Conservation (phyloP, 2,888 invertebrate species). For the Theretra japonica region DNA sequence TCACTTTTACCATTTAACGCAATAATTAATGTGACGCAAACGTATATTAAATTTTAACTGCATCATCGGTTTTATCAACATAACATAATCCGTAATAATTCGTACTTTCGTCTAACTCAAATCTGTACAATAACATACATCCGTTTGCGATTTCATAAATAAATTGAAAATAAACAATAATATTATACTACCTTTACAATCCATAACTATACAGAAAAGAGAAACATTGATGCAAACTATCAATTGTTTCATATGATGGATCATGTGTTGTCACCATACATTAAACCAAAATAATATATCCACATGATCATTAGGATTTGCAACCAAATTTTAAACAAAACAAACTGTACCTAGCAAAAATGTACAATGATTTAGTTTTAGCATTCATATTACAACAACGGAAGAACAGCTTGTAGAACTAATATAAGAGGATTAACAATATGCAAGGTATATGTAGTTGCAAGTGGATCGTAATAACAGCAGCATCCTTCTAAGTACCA, state of each 20-base stretch:
- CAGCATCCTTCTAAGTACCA: constrained; percentile 1
- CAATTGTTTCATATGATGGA: neutral
- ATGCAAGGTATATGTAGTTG: neutral
- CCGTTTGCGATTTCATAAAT: neutral
- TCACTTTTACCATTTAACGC: neutral
- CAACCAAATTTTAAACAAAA: neutral
- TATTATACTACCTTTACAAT: neutral
- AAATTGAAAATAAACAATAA: neutral
- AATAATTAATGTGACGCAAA: neutral
- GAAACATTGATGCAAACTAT: neutral
- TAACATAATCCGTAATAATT: constrained; percentile 18
- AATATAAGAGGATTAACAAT: neutral
- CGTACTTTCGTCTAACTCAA: neutral
- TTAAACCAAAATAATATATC: constrained; percentile 8
- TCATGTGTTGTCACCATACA: neutral
- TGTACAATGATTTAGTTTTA: neutral
- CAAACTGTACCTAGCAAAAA: neutral
- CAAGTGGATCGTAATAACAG: neutral
- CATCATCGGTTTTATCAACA: constrained; percentile 11
- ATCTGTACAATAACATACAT: constrained; percentile 16
- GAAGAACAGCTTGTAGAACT: neutral
- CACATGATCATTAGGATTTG: neutral
- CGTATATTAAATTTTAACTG: neutral
- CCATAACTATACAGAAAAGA: neutral
- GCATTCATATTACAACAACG: neutral